phyloP scores from a whole-genome alignment of 2,797 vertebrate species.

The Tangara arthus region DNA sequence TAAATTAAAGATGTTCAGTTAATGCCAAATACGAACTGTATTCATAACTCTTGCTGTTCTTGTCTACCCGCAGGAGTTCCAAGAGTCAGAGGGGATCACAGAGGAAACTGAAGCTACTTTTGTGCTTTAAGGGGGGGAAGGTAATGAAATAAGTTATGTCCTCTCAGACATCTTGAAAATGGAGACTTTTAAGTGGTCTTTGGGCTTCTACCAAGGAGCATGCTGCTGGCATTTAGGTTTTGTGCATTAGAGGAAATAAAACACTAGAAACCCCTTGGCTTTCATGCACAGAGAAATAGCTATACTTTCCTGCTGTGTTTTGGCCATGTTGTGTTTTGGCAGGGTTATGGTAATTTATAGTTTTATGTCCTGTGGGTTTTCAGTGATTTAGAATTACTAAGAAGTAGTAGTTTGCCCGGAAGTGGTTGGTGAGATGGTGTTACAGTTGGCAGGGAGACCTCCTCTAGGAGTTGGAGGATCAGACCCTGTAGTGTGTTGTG shows the following conservation, averaged over 20 bases:
- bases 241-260: not conserved
- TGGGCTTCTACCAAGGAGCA: not conserved
- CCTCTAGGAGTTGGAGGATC: not conserved
- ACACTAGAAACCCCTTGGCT: not conserved
- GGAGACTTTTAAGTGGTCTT: conserved; percentile 13
- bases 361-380: conserved; percentile 11
- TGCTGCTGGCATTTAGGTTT: not conserved
- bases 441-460: not conserved
- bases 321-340: not conserved
- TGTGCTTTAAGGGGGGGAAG: not conserved
- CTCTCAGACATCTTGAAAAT: not conserved
- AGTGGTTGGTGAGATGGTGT: not conserved
- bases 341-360: not conserved
- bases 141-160: conserved; percentile 15
- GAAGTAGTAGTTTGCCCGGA: not conserved
- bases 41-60: not conserved
- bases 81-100: not conserved
- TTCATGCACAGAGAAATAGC: not conserved
- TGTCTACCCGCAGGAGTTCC: not conserved
- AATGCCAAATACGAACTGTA: not conserved
- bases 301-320: not conserved
- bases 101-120: not conserved
- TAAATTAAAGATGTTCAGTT: not conserved
- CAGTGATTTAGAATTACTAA: conserved; percentile 6
- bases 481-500: not conserved